Evolutionary conservation across 1,140 invertebrate species (phyloP), one percentile per base, ranked within the genome.

Genomic region (Zelostemma sp.): DNA sequence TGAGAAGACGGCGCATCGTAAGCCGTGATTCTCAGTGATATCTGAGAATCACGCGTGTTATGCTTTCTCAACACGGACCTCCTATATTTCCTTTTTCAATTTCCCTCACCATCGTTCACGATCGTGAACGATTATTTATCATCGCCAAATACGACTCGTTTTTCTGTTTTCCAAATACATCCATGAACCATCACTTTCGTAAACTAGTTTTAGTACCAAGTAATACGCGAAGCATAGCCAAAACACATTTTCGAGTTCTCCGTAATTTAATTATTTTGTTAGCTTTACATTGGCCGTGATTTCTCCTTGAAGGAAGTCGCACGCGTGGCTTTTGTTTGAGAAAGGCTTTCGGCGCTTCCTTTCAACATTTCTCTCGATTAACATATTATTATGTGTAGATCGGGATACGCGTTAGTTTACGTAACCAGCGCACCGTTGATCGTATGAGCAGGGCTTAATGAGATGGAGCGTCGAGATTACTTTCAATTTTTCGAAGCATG

Each of bases 21-120:
- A 61, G 58, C 11, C 6, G 51, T n/a, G n/a, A n/a, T 25, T 45
- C 53, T 16, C 55, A 69, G 69, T 69, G 58, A 60, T 67, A 69
- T 64, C 66, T 67, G 50, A 67, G 51, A 60, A 62, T 57, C 35
- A 41, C 6, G 62, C 56, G 62, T 77, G 79, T 78, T 81, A 81
- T 81, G 80, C 80, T 82, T 82, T 82, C 76, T 80, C 77, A 80
- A 80, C 77, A 79, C 59, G 62, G 38, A 19, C 53, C 55, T 18
- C 49, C 28, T 18, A 43, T 19, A 38, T 51, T 38, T 51, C 41
- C 64, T 67, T n/a, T n/a, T n/a, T n/a, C n/a, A n/a, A n/a, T n/a
- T n/a, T n/a, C n/a, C n/a, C n/a, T n/a, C n/a, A n/a, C n/a, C n/a
- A n/a, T n/a, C n/a, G n/a, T n/a, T n/a, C n/a, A n/a, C n/a, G n/a